Percentiles rank a stretch among this genome's conserved stretches.
Evolutionary conservation across 1,140 invertebrate genomes (phyloP).

Genomic region (Meloidogyne chitwoodi): DNA sequence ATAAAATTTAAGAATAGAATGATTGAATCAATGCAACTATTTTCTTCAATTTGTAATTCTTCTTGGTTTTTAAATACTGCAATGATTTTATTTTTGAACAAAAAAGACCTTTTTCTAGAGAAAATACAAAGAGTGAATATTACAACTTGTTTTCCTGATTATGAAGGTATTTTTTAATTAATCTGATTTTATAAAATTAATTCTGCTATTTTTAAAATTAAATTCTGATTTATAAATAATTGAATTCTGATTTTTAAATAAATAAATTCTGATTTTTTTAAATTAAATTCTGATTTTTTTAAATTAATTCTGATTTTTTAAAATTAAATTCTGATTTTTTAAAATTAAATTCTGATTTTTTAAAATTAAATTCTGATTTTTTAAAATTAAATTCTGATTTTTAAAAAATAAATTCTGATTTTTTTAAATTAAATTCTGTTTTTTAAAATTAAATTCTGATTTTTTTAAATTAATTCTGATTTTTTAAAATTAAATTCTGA

Average conservation of each 20-base stretch:
- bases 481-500: not conserved
- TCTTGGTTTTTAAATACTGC: slow-evolving; percentile 57
- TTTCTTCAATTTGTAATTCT: slow-evolving; percentile 57
- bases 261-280: not conserved
- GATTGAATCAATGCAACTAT: slow-evolving; percentile 58
- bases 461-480: not conserved
- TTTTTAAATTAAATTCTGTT: not conserved
- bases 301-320: no score
- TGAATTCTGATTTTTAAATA: no score
- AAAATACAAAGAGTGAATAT: slow-evolving; percentile 51
- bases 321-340: not conserved
- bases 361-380: not conserved
- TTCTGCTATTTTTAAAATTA: no score
- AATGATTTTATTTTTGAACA: slow-evolving; percentile 44
- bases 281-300: not conserved
- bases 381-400: not conserved
- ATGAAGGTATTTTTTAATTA: slow-evolving; percentile 31
- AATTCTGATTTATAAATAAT: no score
- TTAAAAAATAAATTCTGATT: not conserved
- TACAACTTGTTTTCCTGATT: slow-evolving; percentile 49
- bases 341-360: not conserved
- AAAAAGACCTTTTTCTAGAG: slow-evolving; percentile 47
- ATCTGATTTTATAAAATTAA: not conserved
- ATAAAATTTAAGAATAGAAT: slow-evolving; percentile 55
- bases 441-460: no score